A percentile compares a stretch with the other conserved stretches of the same genome.
Evolutionary conservation across 1,140 invertebrate genomes (phyloP).

Genomic region (Telenomus remus): DNA sequence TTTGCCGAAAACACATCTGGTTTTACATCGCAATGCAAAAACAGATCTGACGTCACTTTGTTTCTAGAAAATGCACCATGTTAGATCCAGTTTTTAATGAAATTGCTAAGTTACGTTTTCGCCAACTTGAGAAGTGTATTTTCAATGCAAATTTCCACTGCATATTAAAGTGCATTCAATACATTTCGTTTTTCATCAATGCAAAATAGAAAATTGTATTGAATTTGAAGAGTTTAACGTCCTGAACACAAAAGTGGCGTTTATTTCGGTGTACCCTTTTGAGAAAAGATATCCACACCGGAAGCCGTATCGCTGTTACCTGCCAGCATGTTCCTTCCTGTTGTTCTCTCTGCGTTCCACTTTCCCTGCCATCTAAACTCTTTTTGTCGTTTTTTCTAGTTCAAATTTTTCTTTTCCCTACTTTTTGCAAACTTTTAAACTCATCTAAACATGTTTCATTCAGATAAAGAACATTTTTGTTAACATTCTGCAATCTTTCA

Average conservation of each 20-base stretch:
- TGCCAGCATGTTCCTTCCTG: conserved; percentile 53
- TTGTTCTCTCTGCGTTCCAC: conserved; percentile 48
- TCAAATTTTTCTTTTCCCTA: conserved; percentile 15
- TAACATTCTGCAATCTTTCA: too few relatives aligned
- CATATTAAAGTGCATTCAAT: too few relatives aligned
- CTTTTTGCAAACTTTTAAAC: neutral
- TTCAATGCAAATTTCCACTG: too few relatives aligned
- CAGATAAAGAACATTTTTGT: too few relatives aligned
- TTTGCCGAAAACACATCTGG: conserved; percentile 22
- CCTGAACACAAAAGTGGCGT: conserved; percentile 19
- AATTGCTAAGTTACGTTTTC: too few relatives aligned
- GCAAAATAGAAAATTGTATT: too few relatives aligned
- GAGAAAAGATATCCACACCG: conserved; percentile 55
- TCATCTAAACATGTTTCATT: neutral
- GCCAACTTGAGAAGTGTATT: too few relatives aligned
- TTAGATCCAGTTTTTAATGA: too few relatives aligned
- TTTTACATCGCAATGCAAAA: conserved; percentile 32
- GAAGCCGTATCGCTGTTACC: conserved; percentile 55
- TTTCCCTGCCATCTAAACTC: conserved; percentile 27
- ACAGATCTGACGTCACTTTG: neutral
- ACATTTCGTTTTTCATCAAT: too few relatives aligned
- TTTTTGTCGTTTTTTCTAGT: conserved; percentile 20
- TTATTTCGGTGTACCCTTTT: conserved; percentile 35
- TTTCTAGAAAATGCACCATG: neutral
- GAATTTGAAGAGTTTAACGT: too few relatives aligned